Conservation (phyloP, 2,797 vertebrate species). For the Rhinella marina region DNA sequence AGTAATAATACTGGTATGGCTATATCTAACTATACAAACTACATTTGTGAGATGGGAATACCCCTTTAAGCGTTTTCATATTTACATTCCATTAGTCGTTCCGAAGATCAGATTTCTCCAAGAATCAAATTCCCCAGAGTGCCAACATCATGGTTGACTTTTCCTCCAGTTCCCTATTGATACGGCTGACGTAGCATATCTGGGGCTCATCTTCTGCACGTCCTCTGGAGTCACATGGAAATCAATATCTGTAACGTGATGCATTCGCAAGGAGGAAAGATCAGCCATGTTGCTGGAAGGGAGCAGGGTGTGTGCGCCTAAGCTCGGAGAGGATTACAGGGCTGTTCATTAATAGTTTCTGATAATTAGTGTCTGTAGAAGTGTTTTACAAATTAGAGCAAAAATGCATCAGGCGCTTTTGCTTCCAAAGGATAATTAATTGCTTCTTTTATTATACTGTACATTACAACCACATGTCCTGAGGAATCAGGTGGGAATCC, state of each 20-base stretch:
- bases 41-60: no score
- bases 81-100: conserved; percentile 26
- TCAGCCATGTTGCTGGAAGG: conserved; percentile 26
- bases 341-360: conserved; percentile 53
- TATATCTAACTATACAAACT: no score
- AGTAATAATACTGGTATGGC: no score
- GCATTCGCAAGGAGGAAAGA: conserved; percentile 12
- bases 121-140: conserved; percentile 13
- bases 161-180: not conserved
- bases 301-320: not conserved
- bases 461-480: conserved; percentile 21
- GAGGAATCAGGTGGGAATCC: conserved; percentile 20
- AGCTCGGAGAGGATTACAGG: conserved; percentile 35
- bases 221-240: conserved; percentile 8
- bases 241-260: conserved; percentile 42
- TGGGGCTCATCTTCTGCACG: not conserved
- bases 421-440: conserved; percentile 53
- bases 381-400: conserved; percentile 60
- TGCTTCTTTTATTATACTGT: conserved; percentile 49
- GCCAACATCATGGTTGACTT: not conserved
- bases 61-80: not conserved
- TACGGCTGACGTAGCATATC: conserved; percentile 31
- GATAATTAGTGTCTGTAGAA: conserved; percentile 59
- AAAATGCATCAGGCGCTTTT: conserved; percentile 46
- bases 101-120: not conserved